Percentiles rank a stretch among this genome's conserved stretches.
phyloP scores from a whole-genome alignment of 2,113 vertebrate species.

The Cryptotis parvus region DNA sequence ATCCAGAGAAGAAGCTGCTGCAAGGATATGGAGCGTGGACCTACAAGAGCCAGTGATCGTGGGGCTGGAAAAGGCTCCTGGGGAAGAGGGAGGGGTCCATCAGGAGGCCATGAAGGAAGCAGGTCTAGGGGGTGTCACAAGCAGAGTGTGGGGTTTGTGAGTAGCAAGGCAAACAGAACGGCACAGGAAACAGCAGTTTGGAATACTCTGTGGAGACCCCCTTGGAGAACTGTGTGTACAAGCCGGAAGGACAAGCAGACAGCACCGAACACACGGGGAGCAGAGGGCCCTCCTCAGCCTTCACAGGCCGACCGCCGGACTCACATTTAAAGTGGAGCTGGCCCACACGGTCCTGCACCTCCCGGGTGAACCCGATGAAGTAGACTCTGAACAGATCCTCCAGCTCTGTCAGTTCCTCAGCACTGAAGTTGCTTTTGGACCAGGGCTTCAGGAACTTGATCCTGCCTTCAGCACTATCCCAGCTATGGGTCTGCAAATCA shows the following conservation, averaged over 20 bases:
- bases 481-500: conserved; percentile 53
- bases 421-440: conserved; percentile 45
- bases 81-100: too few species aligned
- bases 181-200: too few species aligned
- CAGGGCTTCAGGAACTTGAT: conserved; percentile 38
- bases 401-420: background rate
- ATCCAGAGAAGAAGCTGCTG: too few species aligned
- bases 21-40: too few species aligned
- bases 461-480: background rate
- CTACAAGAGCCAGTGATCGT: too few species aligned
- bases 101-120: too few species aligned
- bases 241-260: fast-evolving
- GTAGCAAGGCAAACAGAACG: too few species aligned
- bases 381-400: background rate
- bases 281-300: too few species aligned
- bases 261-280: background rate
- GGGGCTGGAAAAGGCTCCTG: too few species aligned
- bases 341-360: background rate
- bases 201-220: too few species aligned
- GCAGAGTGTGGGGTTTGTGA: too few species aligned
- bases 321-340: conserved; percentile 42
- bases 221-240: background rate
- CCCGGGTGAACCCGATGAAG: background rate
- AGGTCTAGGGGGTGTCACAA: too few species aligned
- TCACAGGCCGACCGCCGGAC: background rate